Evolutionary conservation across 2,797 vertebrate species (phyloP).

Genomic region (Sibirionetta formosa): DNA sequence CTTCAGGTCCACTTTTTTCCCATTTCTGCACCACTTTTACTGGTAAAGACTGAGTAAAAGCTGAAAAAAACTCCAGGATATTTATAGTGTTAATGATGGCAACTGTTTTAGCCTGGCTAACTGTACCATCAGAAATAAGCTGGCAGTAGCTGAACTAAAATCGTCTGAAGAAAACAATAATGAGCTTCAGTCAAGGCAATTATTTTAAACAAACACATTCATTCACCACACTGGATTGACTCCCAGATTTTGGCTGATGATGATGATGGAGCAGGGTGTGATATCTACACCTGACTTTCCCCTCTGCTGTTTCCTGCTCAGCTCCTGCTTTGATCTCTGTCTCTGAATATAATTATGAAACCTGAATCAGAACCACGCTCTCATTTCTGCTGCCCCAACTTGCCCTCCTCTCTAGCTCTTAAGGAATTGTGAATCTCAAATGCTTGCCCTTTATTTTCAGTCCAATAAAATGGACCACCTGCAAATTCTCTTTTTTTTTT

Average conservation of each 20-base stretch:
- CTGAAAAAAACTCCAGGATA: not conserved
- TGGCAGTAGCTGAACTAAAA: not conserved
- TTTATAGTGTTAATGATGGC: not conserved
- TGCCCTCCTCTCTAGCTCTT: slow-evolving; percentile 3
- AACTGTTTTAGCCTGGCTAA: not conserved
- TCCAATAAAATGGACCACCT: slow-evolving; percentile 66
- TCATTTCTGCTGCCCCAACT: slow-evolving; percentile 51
- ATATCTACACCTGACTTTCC: slow-evolving; percentile 52
- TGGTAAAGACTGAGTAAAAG: not conserved
- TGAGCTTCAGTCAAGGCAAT: not conserved
- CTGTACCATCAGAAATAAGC: not conserved
- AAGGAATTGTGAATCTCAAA: slow-evolving; percentile 51
- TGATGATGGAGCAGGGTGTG: not conserved
- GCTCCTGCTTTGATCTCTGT: slow-evolving; percentile 52
- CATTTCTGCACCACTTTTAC: not conserved
- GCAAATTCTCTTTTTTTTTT: slow-evolving; percentile 54
- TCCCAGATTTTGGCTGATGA: slow-evolving; percentile 33
- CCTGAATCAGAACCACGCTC: slow-evolving; percentile 50
- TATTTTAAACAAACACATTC: slow-evolving; percentile 5
- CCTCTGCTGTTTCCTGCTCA: slow-evolving; percentile 37
- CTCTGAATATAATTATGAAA: slow-evolving; percentile 52
- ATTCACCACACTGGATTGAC: not conserved
- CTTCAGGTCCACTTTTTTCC: not conserved
- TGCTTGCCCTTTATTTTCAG: slow-evolving; percentile 55
- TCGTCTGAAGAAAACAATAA: not conserved